phyloP scores from a whole-genome alignment of 2,113 vertebrate species.

The Heterocephalus glaber region DNA sequence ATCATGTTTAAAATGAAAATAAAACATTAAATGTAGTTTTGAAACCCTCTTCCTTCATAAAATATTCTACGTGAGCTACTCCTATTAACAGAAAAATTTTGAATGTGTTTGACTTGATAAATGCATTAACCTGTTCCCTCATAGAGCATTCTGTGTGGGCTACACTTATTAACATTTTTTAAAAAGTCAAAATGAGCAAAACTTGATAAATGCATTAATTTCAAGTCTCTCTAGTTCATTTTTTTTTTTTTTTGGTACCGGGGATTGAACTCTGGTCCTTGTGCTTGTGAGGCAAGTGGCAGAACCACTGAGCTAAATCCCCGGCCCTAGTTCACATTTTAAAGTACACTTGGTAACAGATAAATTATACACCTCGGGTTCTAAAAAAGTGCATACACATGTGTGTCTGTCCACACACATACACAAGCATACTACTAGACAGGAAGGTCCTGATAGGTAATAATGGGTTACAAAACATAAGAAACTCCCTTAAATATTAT shows the following conservation, averaged over 20 bases:
- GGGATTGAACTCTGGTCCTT: no score
- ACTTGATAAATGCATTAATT: neutral
- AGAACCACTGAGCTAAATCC: no score
- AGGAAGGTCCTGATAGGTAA: neutral
- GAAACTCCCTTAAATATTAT: conserved; percentile 32
- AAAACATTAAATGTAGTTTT: conserved; percentile 8
- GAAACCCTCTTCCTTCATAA: neutral
- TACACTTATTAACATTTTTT: neutral
- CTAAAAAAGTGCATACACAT: neutral
- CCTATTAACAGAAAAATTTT: neutral
- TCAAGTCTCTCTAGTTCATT: neutral
- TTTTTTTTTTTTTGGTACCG: no score
- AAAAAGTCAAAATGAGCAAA: neutral
- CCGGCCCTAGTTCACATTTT: conserved; percentile 44
- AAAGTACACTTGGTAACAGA: neutral
- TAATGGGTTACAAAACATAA: neutral
- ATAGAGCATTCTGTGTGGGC: neutral
- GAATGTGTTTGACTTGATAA: conserved; percentile 27
- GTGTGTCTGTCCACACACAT: no score
- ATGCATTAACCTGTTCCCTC: neutral
- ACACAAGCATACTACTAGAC: neutral
- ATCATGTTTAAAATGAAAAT: conserved; percentile 43
- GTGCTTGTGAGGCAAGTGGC: no score
- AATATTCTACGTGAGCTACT: neutral
- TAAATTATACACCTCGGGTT: neutral